These are phyloP conservation scores for Pachypeltis micranthus DNA, from an alignment of 1,140 invertebrate genomes.

Conservation along the genomic window DNA sequence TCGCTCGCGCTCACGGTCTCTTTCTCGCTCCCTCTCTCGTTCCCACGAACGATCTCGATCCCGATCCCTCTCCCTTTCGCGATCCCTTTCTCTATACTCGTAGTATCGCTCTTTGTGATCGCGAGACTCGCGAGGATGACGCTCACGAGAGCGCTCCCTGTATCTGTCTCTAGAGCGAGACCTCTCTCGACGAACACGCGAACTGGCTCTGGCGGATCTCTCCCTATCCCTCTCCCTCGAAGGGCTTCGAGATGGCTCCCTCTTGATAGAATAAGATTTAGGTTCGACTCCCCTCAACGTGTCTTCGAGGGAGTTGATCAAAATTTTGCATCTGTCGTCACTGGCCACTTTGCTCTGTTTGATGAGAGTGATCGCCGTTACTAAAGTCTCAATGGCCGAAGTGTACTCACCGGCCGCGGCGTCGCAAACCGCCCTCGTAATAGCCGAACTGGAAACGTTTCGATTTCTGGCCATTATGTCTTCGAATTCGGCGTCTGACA, in stretches of 20 bases:
- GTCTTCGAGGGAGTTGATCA: slow-evolving; percentile 91
- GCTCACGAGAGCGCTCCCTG: not conserved
- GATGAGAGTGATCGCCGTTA: slow-evolving; percentile 95
- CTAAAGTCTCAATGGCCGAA: slow-evolving; percentile 62
- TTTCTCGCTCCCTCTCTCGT: not conserved
- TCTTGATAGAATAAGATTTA: slow-evolving; percentile 39
- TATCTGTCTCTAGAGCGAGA: not conserved
- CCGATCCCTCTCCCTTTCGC: not conserved
- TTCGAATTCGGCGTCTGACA: slow-evolving; percentile 92
- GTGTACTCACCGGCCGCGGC: slow-evolving; percentile 60
- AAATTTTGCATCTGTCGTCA: slow-evolving; percentile 94
- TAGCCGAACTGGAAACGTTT: slow-evolving; percentile 92
- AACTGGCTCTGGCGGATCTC: not conserved
- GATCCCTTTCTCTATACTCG: not conserved
- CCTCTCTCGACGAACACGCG: not conserved
- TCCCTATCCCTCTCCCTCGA: not conserved
- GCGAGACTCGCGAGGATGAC: not conserved
- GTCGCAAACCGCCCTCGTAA: slow-evolving; percentile 91
- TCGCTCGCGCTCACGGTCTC: not conserved
- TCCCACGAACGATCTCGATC: not conserved
- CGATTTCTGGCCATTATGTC: slow-evolving; percentile 95
- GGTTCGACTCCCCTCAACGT: slow-evolving; percentile 90
- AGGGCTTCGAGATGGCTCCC: not conserved
- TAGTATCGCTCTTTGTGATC: slow-evolving; percentile 1
- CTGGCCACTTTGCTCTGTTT: slow-evolving; percentile 95